Evolutionary conservation across 2,113 vertebrate genomes (phyloP).

Genomic region (Symphodus melops): DNA sequence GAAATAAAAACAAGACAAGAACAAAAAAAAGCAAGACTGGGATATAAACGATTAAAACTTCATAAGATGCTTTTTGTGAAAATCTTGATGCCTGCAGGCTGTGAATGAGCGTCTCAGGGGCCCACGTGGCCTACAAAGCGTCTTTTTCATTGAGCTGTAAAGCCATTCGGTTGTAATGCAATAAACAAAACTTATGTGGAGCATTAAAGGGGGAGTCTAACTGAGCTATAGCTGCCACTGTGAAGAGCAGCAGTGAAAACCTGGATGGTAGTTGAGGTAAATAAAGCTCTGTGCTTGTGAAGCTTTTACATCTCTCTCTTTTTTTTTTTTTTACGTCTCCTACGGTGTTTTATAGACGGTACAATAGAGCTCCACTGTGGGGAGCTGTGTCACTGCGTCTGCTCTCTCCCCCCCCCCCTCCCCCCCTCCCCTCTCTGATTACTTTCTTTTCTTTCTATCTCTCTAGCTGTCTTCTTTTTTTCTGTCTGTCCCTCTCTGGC

Average conservation of each 20-base stretch:
- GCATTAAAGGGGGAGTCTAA: slow-evolving; percentile 8
- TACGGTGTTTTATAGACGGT: slow-evolving; percentile 35
- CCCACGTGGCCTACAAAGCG: not conserved
- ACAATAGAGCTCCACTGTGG: slow-evolving; percentile 76
- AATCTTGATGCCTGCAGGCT: not conserved
- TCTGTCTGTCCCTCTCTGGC: slow-evolving; percentile 49
- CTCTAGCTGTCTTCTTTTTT: slow-evolving; percentile 23
- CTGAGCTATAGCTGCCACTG: slow-evolving; percentile 21
- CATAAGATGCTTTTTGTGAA: not conserved
- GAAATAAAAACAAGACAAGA: slow-evolving; percentile 14
- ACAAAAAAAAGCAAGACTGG: slow-evolving; percentile 8
- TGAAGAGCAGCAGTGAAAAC: slow-evolving; percentile 6
- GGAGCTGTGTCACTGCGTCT: slow-evolving; percentile 80
- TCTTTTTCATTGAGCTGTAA: slow-evolving; percentile 3
- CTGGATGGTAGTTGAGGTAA: slow-evolving; percentile 7
- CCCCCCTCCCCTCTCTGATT: slow-evolving; percentile 17
- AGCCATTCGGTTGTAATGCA: slow-evolving; percentile 21
- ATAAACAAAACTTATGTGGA: slow-evolving; percentile 20
- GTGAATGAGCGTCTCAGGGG: slow-evolving; percentile 5
- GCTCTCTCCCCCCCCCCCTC: slow-evolving; percentile 17
- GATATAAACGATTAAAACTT: not conserved
- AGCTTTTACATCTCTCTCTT: slow-evolving; percentile 13
- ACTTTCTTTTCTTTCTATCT: slow-evolving; percentile 24
- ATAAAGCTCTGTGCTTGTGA: slow-evolving; percentile 19
- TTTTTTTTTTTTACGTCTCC: not conserved